A percentile compares a stretch with the other conserved stretches of the same genome.
phyloP scores from a whole-genome alignment of 2,888 invertebrate species.

The Nezara viridula region DNA sequence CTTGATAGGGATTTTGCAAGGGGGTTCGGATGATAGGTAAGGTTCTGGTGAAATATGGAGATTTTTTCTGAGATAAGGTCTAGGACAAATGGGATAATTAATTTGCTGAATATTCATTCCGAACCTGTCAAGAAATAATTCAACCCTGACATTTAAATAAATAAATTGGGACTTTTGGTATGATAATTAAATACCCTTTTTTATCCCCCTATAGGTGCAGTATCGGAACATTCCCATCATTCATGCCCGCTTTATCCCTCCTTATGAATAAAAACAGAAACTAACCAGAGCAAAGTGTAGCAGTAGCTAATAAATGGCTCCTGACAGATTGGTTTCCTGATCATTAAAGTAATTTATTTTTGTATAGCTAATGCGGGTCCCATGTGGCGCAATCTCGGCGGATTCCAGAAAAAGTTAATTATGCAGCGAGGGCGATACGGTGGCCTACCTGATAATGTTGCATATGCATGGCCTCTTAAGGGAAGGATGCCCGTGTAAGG shows the following conservation, averaged over 20 bases:
- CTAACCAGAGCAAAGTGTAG: slow-evolving; percentile 61
- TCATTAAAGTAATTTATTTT: slow-evolving; percentile 25
- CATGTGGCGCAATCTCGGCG: background rate
- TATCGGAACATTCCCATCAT: background rate
- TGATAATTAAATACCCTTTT: background rate
- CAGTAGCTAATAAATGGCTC: slow-evolving; percentile 64
- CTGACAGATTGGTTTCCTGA: background rate
- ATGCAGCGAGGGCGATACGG: background rate
- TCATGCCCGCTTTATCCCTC: background rate
- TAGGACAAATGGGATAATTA: no score
- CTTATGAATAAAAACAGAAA: background rate
- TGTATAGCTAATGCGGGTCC: slow-evolving; percentile 8
- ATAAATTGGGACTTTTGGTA: background rate
- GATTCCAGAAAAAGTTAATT: slow-evolving; percentile 25
- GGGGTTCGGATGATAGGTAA: no score
- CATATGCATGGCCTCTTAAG: background rate
- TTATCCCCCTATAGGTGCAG: background rate
- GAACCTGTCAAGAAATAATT: background rate
- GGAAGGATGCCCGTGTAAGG: background rate
- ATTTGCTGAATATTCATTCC: background rate
- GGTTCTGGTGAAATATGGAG: no score
- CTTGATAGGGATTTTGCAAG: no score
- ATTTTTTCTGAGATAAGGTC: no score
- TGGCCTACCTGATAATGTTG: slow-evolving; percentile 30
- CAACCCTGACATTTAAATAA: background rate